Evolutionary conservation across 2,113 vertebrate species (phyloP), one percentile per base, ranked within the genome.

Genomic region (Rhynchomys soricoides): DNA sequence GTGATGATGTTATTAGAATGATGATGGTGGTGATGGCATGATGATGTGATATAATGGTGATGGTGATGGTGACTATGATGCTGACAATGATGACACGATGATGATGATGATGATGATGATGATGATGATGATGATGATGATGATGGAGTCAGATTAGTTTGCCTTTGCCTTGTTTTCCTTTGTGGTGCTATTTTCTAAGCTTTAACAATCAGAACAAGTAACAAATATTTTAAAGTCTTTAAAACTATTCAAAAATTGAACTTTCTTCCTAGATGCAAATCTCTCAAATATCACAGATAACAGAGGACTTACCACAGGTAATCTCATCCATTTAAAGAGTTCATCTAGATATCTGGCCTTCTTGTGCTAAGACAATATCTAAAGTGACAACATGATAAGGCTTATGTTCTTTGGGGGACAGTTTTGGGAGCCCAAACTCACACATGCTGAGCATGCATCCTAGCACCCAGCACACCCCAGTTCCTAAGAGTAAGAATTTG

Each of bases 191-290:
- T 64, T 86, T 94, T 87, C 26, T 62, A 82, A 81, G 71, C 37
- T 75, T 86, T 37, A n/a, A 55, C 7, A 71, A 55, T 75, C 19
- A 81, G 52, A 94, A 31, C 21, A 48, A 71, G 55, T 16, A 26
- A 75, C 75, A 81, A 62, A 24, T 48, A 83, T 55, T 55, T 26
- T 70, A 50, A 87, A 77, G 31, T 43, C 29, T 24, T 93, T 79
- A 48, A 90, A 83, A 81, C 31, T 90, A 83, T 90, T 81, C 59
- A 22, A 85, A 95, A 85, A 86, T 40, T 37, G 50, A 74, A 13
- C n/a, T 52, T 90, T 75, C 37, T 78, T 17, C 7, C 62, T 95
- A 48, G 74, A 81, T 2, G 8, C 82, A 52, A 64, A 82, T 73
- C 57, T 85, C 48, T 5, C 21, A 29, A 57, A 89, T 96, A 74